Base-by-base conservation (phyloP, 64 coral and sea anemone species). In the Cladopsammia gracilis region DNA sequence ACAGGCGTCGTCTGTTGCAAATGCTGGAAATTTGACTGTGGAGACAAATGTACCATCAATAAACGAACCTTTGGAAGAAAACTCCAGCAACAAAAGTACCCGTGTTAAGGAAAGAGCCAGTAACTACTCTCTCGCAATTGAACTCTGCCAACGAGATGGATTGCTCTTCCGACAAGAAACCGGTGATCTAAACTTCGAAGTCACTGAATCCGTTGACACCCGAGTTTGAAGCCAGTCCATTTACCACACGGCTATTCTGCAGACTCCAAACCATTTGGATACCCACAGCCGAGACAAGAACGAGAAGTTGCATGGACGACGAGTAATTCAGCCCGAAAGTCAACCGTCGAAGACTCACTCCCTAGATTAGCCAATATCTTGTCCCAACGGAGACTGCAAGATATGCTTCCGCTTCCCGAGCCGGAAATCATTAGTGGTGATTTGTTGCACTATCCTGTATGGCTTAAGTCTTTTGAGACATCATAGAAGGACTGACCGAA, bases 401-500 rank as follows among this genome's bases (percentile, higher is more conserved):
- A 57, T 13, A 0, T 2, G 0, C 54, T 57, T 57, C 54, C 0
- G 7, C 54, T 57, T 57, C 54, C 54, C 54, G 54, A 57, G 54
- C 54, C 54, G 3, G 54, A 57, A 57, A 13, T 57, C 7, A 1
- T 57, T 13, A 57, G 54, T 13, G 54, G 34, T 34, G 34, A 34
- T 1, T 34, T 34, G 0, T 2, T 34, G 34, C 34, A 34, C n/a
- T 92, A 92, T 25, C 90, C 79, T 6, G 69, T 56, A 70, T 92
- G 79, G 79, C 58, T 92, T 13, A 92, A 92, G 46, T 92, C 80
- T 23, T 90, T 90, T 19, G 62, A 81, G 52, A 77, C 87, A 76
- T 89, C 18, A 57, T 89, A 42, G 76, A 90, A 70, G 76, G 89
- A 46, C 77, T 70, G 48, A 82, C 89, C 9, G 34, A 70, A 4